A percentile compares a stretch with the other conserved stretches of the same genome.
These are phyloP conservation scores for Orchesella cincta DNA, from an alignment of 1,140 invertebrate genomes.

Conservation along the genomic window DNA sequence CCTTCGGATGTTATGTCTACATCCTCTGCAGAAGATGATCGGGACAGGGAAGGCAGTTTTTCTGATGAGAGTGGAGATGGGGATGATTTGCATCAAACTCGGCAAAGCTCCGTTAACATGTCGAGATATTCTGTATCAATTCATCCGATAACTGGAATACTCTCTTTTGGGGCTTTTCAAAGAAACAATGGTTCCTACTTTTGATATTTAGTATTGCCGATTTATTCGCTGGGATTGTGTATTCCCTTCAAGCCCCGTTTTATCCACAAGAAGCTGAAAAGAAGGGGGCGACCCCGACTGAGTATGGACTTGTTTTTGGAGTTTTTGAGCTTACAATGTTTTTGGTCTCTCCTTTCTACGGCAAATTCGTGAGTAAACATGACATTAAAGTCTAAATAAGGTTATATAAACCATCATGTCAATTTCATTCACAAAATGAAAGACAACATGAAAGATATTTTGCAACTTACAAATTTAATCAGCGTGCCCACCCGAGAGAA, in stretches of 20 bases:
- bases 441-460: not conserved
- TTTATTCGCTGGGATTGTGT: slow-evolving; percentile 84
- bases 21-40: not conserved
- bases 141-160: slow-evolving; percentile 19
- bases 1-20: slow-evolving; percentile 13
- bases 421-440: not conserved
- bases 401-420: not conserved
- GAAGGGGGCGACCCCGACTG: slow-evolving; percentile 81
- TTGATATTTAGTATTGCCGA: slow-evolving; percentile 80
- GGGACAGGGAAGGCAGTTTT: not conserved
- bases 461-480: slow-evolving; percentile 35
- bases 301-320: slow-evolving; percentile 90
- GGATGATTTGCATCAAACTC: not conserved
- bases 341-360: slow-evolving; percentile 24
- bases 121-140: slow-evolving; percentile 13
- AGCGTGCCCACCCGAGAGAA: no score
- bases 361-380: slow-evolving; percentile 25
- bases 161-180: slow-evolving; percentile 61
- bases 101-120: not conserved
- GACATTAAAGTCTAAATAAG: not conserved
- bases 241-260: slow-evolving; percentile 71
- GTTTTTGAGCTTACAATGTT: slow-evolving; percentile 89
- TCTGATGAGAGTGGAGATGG: not conserved
- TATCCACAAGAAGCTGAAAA: slow-evolving; percentile 69
- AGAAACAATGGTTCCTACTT: slow-evolving; percentile 79